Percentiles rank a stretch among this genome's conserved stretches.
phyloP scores from a whole-genome alignment of 2,113 vertebrate species.

The Saccopteryx leptura region DNA sequence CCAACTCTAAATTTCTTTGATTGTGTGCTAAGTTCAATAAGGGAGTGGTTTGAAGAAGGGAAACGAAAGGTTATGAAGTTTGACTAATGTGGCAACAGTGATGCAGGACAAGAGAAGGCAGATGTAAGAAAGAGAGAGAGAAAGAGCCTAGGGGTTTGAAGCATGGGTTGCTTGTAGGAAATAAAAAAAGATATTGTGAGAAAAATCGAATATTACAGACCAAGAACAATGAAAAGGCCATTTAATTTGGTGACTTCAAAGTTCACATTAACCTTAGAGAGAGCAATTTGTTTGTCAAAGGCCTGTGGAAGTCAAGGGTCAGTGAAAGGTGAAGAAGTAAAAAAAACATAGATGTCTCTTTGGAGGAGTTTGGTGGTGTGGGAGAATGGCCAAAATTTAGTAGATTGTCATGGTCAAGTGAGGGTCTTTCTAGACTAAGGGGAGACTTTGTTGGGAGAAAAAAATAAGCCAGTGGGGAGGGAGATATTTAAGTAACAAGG shows the following conservation, averaged over 20 bases:
- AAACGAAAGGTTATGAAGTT: conserved; percentile 11
- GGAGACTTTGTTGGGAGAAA: conserved; percentile 32
- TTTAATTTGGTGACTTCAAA: conserved; percentile 14
- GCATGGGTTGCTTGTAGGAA: not conserved
- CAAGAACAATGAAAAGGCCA: not conserved
- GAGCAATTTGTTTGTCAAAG: conserved; percentile 43
- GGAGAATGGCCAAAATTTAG: not conserved
- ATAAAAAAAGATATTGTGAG: not conserved
- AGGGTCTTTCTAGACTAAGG: not conserved
- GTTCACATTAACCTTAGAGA: conserved; percentile 28
- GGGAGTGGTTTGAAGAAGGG: conserved; percentile 5
- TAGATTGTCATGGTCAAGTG: not conserved
- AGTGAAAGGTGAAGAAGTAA: conserved; percentile 22
- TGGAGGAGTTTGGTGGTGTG: conserved; percentile 30
- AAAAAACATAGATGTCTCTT: not conserved
- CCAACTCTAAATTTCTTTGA: conserved; percentile 17
- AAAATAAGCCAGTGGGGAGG: not conserved
- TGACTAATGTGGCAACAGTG: not conserved
- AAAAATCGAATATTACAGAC: conserved; percentile 36
- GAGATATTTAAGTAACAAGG: not conserved
- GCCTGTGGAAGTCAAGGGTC: not conserved
- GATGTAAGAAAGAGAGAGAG: not conserved
- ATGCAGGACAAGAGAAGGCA: not conserved
- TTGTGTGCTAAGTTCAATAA: conserved; percentile 41
- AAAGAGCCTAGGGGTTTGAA: not conserved